Base-by-base conservation (phyloP, 2,888 invertebrate genomes). In the Drosophila siamana region DNA sequence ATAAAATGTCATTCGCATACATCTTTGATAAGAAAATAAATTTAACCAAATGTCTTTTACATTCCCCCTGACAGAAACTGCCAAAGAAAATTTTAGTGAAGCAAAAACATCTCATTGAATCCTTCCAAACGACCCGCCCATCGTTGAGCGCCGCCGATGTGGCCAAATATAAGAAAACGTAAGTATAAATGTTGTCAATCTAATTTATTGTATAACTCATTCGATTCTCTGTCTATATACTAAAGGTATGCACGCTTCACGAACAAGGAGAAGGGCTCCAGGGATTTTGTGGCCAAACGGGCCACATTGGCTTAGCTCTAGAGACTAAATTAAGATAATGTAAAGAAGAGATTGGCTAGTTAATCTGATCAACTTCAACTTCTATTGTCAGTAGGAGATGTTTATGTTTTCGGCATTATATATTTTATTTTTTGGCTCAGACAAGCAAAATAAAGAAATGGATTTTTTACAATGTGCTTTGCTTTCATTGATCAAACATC, bases 131-230 rank as follows among this genome's bases (percentile, higher is more conserved):
- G 67, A 97, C 97, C 28, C 94, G 95, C 63, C 97, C 98, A 0
- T 97, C 97, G 1, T 93, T 98, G 3, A 95, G 95, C 4, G 90
- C 89, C 13, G 92, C 94, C 26, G 97, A 98, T 89, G 94, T 94
- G 72, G 77, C 92, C 13, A 96, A 95, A 92, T 98, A 96, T 90
- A 94, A 95, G 77, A 93, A 92, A 89, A 96, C 97, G 97, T 97
- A 92, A 95, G 95, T 84, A 2, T 0, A 24, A 19, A 16, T 2
- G 44, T 6, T 9, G 24, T 0, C 4, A 3, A 26, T 11, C 1
- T 0, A 13, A 19, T 9, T 15, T 9, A 22, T 30, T 51, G 2
- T 26, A 1, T 36, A 4, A 26, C 16, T 4, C 7, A 41, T 7
- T 24, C n/a, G n/a, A n/a, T n/a, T n/a, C n/a, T n/a, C n/a, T n/a